Base-by-base conservation (phyloP, 2,113 vertebrate species). In the Synodontis membranacea region DNA sequence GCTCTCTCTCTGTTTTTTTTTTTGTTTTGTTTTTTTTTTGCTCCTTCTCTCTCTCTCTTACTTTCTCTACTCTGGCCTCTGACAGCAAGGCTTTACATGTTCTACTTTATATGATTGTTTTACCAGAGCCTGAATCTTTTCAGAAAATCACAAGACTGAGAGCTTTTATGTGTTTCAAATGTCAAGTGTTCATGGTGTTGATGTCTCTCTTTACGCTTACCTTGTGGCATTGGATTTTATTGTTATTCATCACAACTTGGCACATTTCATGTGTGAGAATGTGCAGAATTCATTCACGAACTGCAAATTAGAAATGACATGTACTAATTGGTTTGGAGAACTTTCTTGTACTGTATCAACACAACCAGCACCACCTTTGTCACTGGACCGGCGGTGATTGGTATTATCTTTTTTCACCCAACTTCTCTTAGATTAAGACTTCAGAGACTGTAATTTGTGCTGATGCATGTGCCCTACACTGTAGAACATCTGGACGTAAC, bases 11-110 rank as follows among this genome's bases (percentile, higher is more conserved):
- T 48, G 0, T 54, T 42, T 23, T 84, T 54, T 72, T 39, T 75
- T n/a, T n/a, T n/a, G n/a, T n/a, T n/a, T n/a, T n/a, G n/a, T n/a
- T n/a, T n/a, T n/a, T n/a, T n/a, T n/a, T n/a, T n/a, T n/a, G n/a
- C n/a, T n/a, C n/a, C n/a, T n/a, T n/a, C n/a, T 84, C 81, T 84
- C 2, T 84, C 70, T 75, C 84, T 84, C 86, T 87, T 87, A 78
- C 74, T 84, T 87, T 90, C 87, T 84, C 48, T 70, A 76, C 21
- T 88, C 88, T 88, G 2, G 10, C 89, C 80, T 87, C 86, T 56
- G 4, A 39, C 42, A 46, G 11, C 70, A 78, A n/a, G 72, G 14
- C 74, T 62, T 37, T 80, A 25, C 34, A 80, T 14, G 21, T 80
- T 56, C 44, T 58, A 58, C 52, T 42, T 25, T 21, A 14, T 31